Conservation (phyloP, 2,113 vertebrate genomes). For the Pholis gunnellus region DNA sequence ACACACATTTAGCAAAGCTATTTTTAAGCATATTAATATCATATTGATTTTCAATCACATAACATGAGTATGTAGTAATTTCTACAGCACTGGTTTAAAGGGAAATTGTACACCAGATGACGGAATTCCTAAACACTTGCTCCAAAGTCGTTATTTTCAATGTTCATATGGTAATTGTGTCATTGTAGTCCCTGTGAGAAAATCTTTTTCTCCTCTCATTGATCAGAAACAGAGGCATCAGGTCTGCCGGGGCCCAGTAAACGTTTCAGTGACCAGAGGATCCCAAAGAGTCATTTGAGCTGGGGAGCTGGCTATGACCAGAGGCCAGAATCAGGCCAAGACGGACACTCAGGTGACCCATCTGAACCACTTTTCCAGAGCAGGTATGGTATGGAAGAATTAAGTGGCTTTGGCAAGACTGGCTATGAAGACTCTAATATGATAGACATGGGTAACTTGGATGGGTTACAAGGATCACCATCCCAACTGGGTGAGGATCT, state of each 20-base stretch:
- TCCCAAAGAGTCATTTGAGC: conserved; percentile 71
- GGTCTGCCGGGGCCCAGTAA: conserved; percentile 71
- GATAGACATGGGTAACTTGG: conserved; percentile 73
- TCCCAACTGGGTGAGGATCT: conserved; percentile 62
- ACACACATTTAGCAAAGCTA: background rate
- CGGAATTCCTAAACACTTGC: background rate
- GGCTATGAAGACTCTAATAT: conserved; percentile 64
- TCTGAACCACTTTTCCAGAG: conserved; percentile 70
- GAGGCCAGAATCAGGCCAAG: conserved; percentile 56
- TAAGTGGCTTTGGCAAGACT: conserved; percentile 70
- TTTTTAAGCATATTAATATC: background rate
- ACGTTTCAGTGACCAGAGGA: conserved; percentile 70
- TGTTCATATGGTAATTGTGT: background rate
- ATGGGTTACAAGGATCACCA: conserved; percentile 67
- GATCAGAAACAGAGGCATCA: conserved; percentile 63
- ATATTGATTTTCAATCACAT: background rate
- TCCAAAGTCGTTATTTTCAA: background rate
- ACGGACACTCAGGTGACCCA: conserved; percentile 51
- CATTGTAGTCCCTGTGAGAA: background rate
- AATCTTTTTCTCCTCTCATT: conserved; percentile 8
- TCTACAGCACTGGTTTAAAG: background rate
- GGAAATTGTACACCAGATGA: background rate
- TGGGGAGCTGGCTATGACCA: conserved; percentile 74
- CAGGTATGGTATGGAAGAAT: conserved; percentile 72
- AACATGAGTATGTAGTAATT: background rate